Percentiles rank a stretch among this genome's conserved stretches.
Conservation (phyloP, 1,140 invertebrate genomes). For the Bombus waltoni region DNA sequence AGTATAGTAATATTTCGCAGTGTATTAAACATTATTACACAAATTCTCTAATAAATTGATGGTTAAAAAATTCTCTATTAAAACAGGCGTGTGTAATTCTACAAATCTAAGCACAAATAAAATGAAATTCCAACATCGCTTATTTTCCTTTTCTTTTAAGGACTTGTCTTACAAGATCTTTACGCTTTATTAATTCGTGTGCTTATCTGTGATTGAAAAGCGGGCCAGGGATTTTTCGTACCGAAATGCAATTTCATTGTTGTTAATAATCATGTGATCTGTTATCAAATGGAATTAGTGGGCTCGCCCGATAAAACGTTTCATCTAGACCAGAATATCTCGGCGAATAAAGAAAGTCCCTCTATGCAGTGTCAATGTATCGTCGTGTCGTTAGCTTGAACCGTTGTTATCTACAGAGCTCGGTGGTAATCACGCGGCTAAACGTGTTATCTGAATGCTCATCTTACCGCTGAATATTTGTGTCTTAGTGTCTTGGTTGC, state of each 20-base stretch:
- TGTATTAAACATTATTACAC: too few species aligned
- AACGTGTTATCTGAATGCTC: conserved; percentile 24
- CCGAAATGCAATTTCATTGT: background rate
- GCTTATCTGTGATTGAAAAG: background rate
- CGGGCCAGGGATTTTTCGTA: background rate
- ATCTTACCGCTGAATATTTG: conserved; percentile 1
- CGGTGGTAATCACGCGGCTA: background rate
- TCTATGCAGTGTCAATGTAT: conserved; percentile 21
- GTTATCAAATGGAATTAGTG: conserved; percentile 24
- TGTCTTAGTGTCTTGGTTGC: background rate
- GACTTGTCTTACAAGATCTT: background rate
- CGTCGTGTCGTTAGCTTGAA: background rate
- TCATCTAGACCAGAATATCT: background rate
- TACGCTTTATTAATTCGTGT: background rate
- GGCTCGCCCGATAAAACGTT: conserved; percentile 16
- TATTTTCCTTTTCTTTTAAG: background rate
- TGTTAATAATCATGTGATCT: conserved; percentile 23
- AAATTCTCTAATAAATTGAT: too few species aligned
- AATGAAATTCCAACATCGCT: background rate
- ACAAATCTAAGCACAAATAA: background rate
- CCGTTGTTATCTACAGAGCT: conserved; percentile 6
- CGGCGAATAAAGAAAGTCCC: conserved; percentile 24
- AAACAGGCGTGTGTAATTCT: too few species aligned
- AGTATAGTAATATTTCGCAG: too few species aligned
- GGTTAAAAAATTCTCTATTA: too few species aligned